Evolutionary conservation across 2,797 vertebrate species (phyloP).

Genomic region (Myiotriccus ornatus): DNA sequence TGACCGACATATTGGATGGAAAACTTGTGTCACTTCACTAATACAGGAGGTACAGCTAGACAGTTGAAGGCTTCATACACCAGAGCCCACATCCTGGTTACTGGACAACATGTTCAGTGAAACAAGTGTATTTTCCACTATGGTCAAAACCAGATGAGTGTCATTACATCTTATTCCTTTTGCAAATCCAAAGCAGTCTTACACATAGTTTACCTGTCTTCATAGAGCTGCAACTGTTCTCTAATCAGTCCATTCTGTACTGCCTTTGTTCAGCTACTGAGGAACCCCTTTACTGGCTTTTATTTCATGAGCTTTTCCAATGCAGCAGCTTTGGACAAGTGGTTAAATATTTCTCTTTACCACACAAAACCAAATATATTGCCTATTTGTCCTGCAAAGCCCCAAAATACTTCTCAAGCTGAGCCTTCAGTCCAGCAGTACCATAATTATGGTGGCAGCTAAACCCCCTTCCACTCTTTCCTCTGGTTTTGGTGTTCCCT

Average conservation of each 20-base stretch:
- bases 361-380: not conserved
- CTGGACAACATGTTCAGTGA: fast-evolving
- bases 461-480: not conserved
- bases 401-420: not conserved
- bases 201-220: not conserved
- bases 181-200: not conserved
- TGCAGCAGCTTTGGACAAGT: not conserved
- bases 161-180: not conserved
- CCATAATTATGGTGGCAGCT: not conserved
- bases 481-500: not conserved
- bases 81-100: not conserved
- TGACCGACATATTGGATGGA: not conserved
- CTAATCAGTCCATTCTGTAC: not conserved
- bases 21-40: not conserved
- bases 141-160: not conserved
- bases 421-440: not conserved
- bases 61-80: not conserved
- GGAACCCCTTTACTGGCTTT: not conserved
- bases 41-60: not conserved
- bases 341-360: not conserved
- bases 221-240: not conserved
- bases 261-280: not conserved
- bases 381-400: not conserved
- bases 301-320: not conserved
- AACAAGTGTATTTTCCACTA: not conserved